Evolutionary conservation across 2,113 vertebrate species (phyloP), one percentile per base, ranked within the genome.

Genomic region (Cynopterus brachyotis): DNA sequence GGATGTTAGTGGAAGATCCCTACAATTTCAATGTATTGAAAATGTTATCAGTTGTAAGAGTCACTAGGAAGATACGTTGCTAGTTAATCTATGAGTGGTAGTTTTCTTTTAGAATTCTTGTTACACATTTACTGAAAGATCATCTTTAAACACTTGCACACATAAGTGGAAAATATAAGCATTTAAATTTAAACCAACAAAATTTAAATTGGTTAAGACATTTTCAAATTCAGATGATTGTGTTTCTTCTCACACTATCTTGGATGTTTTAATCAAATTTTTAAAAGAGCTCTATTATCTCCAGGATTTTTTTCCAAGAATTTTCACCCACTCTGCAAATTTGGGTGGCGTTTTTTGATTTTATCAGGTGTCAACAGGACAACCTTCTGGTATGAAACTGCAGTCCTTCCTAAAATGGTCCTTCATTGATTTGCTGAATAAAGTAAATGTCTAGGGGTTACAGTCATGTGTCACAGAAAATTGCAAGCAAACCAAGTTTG

Each of bases 321-420:
- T 94, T 95, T 76, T 93, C 55, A 84, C n/a, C 37, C 19, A 83
- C 42, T 94, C 42, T 94, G 55, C 50, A 95, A 82, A 15, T 82
- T 75, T 94, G 89, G 55, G 35, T 93, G 42, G 35, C 89, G 57
- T 42, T 64, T 97, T 35, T 94, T 96, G 92, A 89, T 96, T 97
- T 91, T 95, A 89, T 97, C 83, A 95, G 81, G 82, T 95, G 69
- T 91, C 37, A 78, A 78, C 78, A 89, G 47, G 69, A 81, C 59
- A 67, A 47, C 50, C 73, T 94, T 93, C 50, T 95, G 86, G 20
- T 96, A 95, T 89, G 89, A 95, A 94, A 91, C 6, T 4, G 69
- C 57, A 75, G 0, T 89, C 30, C 10, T 93, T 91, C 19, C 26
- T 87, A 93, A 83, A 95, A 45, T 95, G 32, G 19, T 76, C 60